Evolutionary conservation across 1,140 invertebrate genomes (phyloP).

Genomic region (Brevipalpus yothersi): DNA sequence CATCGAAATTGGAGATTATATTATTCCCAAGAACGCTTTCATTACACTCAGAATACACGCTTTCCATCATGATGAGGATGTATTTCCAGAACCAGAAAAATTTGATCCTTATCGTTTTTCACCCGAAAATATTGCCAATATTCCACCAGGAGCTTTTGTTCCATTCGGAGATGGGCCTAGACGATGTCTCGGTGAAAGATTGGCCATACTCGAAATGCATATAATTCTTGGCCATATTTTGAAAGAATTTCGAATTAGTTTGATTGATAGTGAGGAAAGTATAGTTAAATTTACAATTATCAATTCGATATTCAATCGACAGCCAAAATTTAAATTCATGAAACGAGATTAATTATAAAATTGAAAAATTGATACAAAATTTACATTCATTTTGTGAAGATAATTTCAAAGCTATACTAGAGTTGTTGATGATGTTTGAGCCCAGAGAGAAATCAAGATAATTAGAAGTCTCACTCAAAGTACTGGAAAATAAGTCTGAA

Average conservation of each 20-base stretch:
- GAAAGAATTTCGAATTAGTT: neutral
- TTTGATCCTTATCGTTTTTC: slow-evolving; percentile 29
- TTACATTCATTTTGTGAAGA: too few species aligned
- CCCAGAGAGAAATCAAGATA: too few species aligned
- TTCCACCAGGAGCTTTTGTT: slow-evolving; percentile 19
- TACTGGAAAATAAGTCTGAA: too few species aligned
- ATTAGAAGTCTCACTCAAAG: too few species aligned
- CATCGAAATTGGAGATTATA: slow-evolving; percentile 11
- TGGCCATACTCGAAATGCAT: slow-evolving; percentile 31
- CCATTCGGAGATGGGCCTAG: slow-evolving; percentile 23
- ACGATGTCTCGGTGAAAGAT: slow-evolving; percentile 27
- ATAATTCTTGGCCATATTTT: slow-evolving; percentile 22
- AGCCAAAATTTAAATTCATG: too few species aligned
- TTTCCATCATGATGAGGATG: slow-evolving; percentile 20
- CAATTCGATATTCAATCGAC: too few species aligned
- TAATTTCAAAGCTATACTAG: too few species aligned
- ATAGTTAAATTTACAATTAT: too few species aligned
- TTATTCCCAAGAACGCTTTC: slow-evolving; percentile 19
- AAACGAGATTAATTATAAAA: too few species aligned
- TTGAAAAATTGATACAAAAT: too few species aligned
- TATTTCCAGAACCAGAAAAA: slow-evolving; percentile 20
- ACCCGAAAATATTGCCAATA: slow-evolving; percentile 20
- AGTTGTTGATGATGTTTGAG: too few species aligned
- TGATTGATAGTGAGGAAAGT: too few species aligned
- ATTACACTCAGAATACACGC: slow-evolving; percentile 18